Evolutionary conservation across 2,113 vertebrate species (phyloP).

Genomic region (Camarhynchus parvulus): DNA sequence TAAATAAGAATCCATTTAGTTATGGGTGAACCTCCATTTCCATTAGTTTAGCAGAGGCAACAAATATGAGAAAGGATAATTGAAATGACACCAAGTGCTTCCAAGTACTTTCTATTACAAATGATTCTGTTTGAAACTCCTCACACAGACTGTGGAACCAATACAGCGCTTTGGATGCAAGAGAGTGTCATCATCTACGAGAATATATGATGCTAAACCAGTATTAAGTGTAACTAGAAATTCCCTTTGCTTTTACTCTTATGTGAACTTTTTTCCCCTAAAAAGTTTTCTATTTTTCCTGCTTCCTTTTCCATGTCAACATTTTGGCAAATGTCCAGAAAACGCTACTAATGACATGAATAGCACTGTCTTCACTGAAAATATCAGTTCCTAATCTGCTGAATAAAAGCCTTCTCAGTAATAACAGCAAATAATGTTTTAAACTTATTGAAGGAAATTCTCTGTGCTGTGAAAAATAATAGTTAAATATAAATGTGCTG

Average conservation of each 20-base stretch:
- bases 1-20: background rate
- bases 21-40: background rate
- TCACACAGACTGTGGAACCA: background rate
- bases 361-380: background rate
- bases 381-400: background rate
- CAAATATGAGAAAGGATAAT: background rate
- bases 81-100: background rate
- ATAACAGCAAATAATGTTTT: background rate
- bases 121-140: background rate
- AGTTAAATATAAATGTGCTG: background rate
- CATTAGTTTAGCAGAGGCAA: background rate
- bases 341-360: background rate
- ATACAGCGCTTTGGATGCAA: background rate
- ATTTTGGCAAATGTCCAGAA: background rate
- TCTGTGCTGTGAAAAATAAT: background rate
- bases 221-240: background rate
- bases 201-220: background rate
- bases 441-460: background rate
- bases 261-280: background rate
- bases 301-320: background rate
- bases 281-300: background rate
- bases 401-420: background rate
- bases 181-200: fast-evolving
- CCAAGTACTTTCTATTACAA: background rate
- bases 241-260: background rate